Evolutionary conservation across 35 echinoderm and acorn worm species (phyloP), one percentile per base, ranked within the genome.

Genomic region (Ptychodera flava): DNA sequence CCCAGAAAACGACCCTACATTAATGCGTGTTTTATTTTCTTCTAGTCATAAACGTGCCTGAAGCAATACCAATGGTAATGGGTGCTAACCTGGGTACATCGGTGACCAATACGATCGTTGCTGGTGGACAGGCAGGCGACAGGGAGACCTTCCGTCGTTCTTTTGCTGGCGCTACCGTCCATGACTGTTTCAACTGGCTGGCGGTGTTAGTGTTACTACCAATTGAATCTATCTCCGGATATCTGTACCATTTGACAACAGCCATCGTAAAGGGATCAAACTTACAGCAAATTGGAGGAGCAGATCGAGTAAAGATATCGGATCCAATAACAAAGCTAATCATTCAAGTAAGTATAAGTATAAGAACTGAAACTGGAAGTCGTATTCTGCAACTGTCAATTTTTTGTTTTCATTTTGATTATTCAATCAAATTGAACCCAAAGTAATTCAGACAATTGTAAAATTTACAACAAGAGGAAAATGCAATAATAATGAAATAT

Each of bases 121-220:
- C 93, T 0, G 64, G 88, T 16, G 84, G 86, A 15, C 93, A 91
- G 79, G 81, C 87, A n/a, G 78, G 79, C 16, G 82, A 95, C n/a
- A 77, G 85, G 16, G 78, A 95, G 34, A 34, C 80, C 14, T 91
- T 95, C 36, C 93, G 93, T 0, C 89, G 93, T 28, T 89, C 93
- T 22, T 95, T 95, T 31, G 93, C 89, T 27, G 93, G 89, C 0
- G 93, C 93, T 30, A 95, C 93, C 6, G 90, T 95, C 28, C 93
- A 95, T 37, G 93, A 95, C 75, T 91, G 91, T 89, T 95, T 95
- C 76, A 95, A 95, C 82, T n/a, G n/a, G n/a, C n/a, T n/a, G n/a
- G n/a, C n/a, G n/a, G n/a, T n/a, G n/a, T n/a, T n/a, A n/a, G n/a
- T 91, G 93, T 34, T 95, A 2, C 86, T 95, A 0, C 93, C 93